Evolutionary conservation across 64 coral and sea anemone species (phyloP).

Genomic region (Anthopleura sola): DNA sequence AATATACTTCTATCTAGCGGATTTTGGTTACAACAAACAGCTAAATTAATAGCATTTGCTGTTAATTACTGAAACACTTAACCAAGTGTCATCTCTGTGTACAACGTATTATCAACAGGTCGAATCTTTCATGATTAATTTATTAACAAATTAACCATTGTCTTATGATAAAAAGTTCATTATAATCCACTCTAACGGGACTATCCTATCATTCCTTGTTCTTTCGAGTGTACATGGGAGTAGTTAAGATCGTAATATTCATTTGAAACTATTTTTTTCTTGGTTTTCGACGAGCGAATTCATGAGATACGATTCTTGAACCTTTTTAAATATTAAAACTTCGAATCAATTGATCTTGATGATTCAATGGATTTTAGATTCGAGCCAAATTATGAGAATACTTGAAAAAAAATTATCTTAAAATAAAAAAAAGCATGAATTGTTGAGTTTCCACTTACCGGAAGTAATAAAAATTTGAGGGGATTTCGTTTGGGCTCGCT

Average conservation of each 20-base stretch:
- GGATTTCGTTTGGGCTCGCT: neutral
- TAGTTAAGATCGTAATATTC: neutral
- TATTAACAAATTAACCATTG: neutral
- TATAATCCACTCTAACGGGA: neutral
- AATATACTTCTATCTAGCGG: no score
- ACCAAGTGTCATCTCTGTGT: neutral
- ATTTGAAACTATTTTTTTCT: neutral
- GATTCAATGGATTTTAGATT: neutral
- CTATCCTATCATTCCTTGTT: neutral
- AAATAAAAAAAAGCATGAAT: neutral
- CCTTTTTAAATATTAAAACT: constrained; percentile 13
- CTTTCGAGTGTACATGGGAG: no score
- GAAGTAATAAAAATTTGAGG: neutral
- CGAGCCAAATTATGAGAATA: neutral
- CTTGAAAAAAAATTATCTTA: neutral
- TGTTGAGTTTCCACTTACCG: neutral
- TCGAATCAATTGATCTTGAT: neutral
- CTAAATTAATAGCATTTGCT: neutral
- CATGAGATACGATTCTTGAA: neutral
- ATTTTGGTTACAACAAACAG: neutral
- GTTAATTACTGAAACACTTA: neutral
- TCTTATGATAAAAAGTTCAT: neutral
- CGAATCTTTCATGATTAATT: neutral
- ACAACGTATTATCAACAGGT: neutral
- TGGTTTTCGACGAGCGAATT: neutral